These are phyloP conservation scores for Spodoptera frugiperda DNA, from an alignment of 1,140 invertebrate genomes.

Conservation along the genomic window DNA sequence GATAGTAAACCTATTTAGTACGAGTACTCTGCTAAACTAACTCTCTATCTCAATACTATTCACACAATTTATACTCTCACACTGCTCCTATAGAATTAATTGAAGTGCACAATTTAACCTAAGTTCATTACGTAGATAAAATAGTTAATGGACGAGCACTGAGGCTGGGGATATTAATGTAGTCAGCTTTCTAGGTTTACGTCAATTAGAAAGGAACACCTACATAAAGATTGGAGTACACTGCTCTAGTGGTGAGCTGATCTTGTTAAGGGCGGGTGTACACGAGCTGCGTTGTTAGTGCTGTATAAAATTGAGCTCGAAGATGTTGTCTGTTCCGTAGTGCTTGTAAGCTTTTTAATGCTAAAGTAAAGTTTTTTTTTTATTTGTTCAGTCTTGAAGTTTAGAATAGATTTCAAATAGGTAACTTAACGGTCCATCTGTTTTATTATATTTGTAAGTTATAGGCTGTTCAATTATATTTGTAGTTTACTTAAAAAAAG, in stretches of 20 bases:
- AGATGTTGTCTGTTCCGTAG: neutral
- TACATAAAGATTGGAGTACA: slow-evolving; percentile 33
- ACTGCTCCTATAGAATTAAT: slow-evolving; percentile 3
- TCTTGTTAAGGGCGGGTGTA: slow-evolving; percentile 14
- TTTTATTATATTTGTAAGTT: too few relatives aligned
- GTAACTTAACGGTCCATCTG: too few relatives aligned
- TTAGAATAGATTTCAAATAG: too few relatives aligned
- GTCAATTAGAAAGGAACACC: slow-evolving; percentile 50
- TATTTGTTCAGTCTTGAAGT: too few relatives aligned
- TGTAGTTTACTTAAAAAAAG: too few relatives aligned
- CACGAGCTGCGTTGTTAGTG: neutral
- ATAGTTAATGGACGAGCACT: slow-evolving; percentile 25
- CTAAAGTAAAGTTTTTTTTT: too few relatives aligned
- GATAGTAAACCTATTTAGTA: too few relatives aligned
- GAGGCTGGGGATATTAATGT: slow-evolving; percentile 36
- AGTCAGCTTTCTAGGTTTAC: slow-evolving; percentile 47
- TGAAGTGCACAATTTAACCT: slow-evolving; percentile 4
- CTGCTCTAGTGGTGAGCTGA: slow-evolving; percentile 17
- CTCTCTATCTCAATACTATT: too few relatives aligned
- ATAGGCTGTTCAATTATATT: too few relatives aligned
- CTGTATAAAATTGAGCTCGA: neutral
- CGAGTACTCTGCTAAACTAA: too few relatives aligned
- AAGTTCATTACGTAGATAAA: slow-evolving; percentile 35
- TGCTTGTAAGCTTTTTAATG: too few relatives aligned
- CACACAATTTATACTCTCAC: neutral